Percentiles rank a stretch among this genome's conserved stretches.
phyloP scores from a whole-genome alignment of 2,888 invertebrate genomes.

The Zeuzera pyrina region DNA sequence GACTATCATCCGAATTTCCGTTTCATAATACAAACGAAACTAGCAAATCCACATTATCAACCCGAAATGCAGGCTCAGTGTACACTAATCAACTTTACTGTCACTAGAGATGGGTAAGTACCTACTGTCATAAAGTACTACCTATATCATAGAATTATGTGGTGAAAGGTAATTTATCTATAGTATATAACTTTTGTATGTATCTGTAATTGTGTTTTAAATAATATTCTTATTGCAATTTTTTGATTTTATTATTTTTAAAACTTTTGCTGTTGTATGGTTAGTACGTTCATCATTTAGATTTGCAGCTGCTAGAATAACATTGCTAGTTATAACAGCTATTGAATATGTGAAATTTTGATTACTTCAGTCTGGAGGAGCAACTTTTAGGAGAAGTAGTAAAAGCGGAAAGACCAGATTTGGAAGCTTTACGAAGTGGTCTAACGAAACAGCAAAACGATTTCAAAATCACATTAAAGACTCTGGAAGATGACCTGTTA shows the following conservation, averaged over 20 bases:
- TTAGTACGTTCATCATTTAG: no score
- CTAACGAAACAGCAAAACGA: slow-evolving; percentile 94
- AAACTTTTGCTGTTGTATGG: no score
- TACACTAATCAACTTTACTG: slow-evolving; percentile 95
- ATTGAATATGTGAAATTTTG: no score
- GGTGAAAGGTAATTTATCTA: no score
- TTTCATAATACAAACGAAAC: slow-evolving; percentile 91
- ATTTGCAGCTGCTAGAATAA: no score
- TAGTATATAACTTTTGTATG: no score
- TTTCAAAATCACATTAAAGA: slow-evolving; percentile 93
- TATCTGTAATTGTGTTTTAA: not conserved
- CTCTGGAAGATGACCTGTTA: slow-evolving; percentile 91
- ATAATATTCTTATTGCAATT: slow-evolving; percentile 2
- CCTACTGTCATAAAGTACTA: not conserved
- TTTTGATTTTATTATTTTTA: slow-evolving; percentile 2
- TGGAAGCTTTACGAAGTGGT: slow-evolving; percentile 85
- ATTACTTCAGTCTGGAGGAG: slow-evolving; percentile 84
- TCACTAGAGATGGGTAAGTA: slow-evolving; percentile 85
- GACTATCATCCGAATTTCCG: slow-evolving; percentile 89
- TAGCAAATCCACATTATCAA: slow-evolving; percentile 96
- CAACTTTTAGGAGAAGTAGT: slow-evolving; percentile 95
- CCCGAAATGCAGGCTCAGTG: slow-evolving; percentile 98
- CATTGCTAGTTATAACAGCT: no score
- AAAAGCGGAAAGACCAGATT: slow-evolving; percentile 92
- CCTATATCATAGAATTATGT: not conserved